Evolutionary conservation across 2,888 invertebrate genomes (phyloP), one percentile per base, ranked within the genome.

Genomic region (Leucoma salicis): DNA sequence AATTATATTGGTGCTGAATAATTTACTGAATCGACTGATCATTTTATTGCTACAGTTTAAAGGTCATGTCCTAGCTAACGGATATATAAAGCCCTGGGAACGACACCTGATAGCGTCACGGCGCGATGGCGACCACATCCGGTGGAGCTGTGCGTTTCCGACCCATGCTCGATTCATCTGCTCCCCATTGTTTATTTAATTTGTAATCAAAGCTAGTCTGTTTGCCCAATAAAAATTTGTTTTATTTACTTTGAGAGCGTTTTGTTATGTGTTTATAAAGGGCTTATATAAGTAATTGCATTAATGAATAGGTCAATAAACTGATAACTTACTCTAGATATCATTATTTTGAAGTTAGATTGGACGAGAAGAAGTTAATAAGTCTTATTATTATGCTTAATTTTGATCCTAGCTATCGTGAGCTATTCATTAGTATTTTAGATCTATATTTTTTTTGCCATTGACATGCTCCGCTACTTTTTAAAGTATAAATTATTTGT

Each of bases 141-240:
- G 63, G 49, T 53, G 52, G 63, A 57, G 59, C 52, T 58, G 62
- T 55, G 46, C 63, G 64, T 54, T 61, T 62, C 56, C 69, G 55
- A 45, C 46, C 49, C 38, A 50, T 39, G 31, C 29, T 7, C 50
- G 50, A 66, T 67, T 72, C 66, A 66, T 66, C 70, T 60, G 57
- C 57, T 49, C 55, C 49, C 60, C 58, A 74, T 73, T 77, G 70
- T 78, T 70, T 67, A 53, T 66, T 68, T 71, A 68, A 73, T 73
- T 74, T 64, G 72, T 65, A 69, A 70, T 72, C 65, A 66, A 65
- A 56, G 53, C 58, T 55, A 57, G 58, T 59, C 44, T 46, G 40
- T 65, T 55, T 47, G 58, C 33, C 11, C 46, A 38, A 36, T 31
- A 37, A 49, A 46, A 41, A 46, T 48, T 43, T 38, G 41, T 39